These are phyloP conservation scores for Scyliorhinus canicula DNA, from an alignment of 2,797 vertebrate species.

Conservation along the genomic window DNA sequence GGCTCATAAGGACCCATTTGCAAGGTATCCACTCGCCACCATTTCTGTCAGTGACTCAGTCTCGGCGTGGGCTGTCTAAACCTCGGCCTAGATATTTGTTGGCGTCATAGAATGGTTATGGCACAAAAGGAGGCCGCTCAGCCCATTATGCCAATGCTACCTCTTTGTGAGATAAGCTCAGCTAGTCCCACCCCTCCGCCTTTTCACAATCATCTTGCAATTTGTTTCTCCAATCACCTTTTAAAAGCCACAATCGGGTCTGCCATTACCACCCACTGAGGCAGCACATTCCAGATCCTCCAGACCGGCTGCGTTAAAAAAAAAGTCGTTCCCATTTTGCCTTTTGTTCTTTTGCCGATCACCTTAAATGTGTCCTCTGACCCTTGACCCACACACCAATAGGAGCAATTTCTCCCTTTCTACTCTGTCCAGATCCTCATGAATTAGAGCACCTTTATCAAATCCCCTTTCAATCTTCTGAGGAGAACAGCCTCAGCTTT, in stretches of 20 bases:
- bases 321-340: too few relatives aligned
- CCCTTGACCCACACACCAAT: too few relatives aligned
- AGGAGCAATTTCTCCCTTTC: too few relatives aligned
- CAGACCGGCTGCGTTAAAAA: too few relatives aligned
- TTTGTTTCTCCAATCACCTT: background rate
- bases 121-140: background rate
- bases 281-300: too few relatives aligned
- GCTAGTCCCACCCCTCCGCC: background rate
- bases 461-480: background rate
- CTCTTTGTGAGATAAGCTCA: background rate
- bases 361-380: too few relatives aligned
- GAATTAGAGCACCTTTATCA: too few relatives aligned
- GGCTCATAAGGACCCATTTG: background rate
- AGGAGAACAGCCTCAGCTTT: background rate
- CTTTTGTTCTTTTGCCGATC: too few relatives aligned
- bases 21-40: background rate
- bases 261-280: background rate
- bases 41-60: background rate
- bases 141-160: background rate
- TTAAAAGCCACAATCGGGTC: background rate
- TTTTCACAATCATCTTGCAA: background rate
- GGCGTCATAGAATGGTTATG: background rate
- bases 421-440: too few relatives aligned
- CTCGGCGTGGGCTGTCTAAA: background rate
- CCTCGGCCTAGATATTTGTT: too few relatives aligned